A percentile compares a stretch with the other conserved stretches of the same genome.
These are phyloP conservation scores for Cheilosia urbana DNA, from an alignment of 2,888 invertebrate species.

Conservation along the genomic window DNA sequence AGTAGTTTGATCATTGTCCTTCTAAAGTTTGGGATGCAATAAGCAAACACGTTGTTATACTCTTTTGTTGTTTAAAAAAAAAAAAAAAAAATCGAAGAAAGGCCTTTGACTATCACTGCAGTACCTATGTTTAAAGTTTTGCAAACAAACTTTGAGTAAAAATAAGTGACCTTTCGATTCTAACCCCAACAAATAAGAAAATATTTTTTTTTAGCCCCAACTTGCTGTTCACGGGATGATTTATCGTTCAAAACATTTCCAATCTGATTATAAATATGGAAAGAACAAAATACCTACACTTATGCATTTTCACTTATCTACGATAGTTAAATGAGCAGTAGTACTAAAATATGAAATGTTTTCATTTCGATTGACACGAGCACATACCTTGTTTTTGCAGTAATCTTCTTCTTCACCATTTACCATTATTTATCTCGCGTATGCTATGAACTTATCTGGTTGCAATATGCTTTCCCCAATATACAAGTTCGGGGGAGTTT, in stretches of 20 bases:
- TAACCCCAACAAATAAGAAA: slow-evolving; percentile 7
- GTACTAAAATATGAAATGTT: not conserved
- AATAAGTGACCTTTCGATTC: slow-evolving; percentile 13
- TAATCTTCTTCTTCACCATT: slow-evolving; percentile 22
- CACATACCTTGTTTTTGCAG: slow-evolving; percentile 20
- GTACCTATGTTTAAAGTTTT: not conserved
- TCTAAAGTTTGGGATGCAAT: too few species aligned
- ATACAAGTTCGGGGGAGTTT: not conserved
- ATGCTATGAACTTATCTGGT: not conserved
- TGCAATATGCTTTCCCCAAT: not conserved
- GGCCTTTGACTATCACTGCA: too few species aligned
- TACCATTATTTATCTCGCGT: slow-evolving; percentile 25
- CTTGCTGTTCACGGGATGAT: not conserved
- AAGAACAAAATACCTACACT: not conserved
- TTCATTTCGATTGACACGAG: not conserved
- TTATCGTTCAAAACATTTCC: slow-evolving; percentile 3
- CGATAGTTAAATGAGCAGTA: slow-evolving; percentile 1
- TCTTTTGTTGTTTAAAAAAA: not conserved
- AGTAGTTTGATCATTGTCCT: too few species aligned
- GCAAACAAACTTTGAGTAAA: not conserved
- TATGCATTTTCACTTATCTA: slow-evolving; percentile 5
- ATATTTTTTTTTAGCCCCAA: not conserved
- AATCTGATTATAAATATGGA: not conserved
- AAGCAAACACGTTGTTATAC: too few species aligned
- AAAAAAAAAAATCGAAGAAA: not conserved